Percentiles rank a stretch among this genome's conserved stretches.
phyloP scores from a whole-genome alignment of 2,888 invertebrate genomes.

The Rhagonycha fulva region DNA sequence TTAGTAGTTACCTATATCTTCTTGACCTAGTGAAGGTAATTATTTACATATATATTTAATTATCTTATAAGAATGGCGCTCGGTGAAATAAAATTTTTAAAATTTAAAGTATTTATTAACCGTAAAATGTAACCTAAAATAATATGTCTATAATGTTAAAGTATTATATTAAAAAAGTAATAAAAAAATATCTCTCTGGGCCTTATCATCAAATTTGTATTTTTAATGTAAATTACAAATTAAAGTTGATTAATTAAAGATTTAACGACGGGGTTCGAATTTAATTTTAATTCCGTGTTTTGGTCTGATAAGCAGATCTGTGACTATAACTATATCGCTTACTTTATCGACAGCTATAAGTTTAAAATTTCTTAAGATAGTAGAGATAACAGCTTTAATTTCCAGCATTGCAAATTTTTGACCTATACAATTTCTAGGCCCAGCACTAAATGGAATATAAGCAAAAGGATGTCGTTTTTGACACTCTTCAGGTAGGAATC shows the following conservation, averaged over 20 bases:
- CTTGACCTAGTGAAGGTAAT: too few relatives aligned
- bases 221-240: neutral
- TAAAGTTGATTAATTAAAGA: neutral
- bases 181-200: too few relatives aligned
- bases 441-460: conserved; percentile 71
- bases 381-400: conserved; percentile 63
- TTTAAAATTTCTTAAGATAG: conserved; percentile 59
- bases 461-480: conserved; percentile 63
- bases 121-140: neutral
- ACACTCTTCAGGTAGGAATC: conserved; percentile 67
- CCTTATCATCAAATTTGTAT: neutral
- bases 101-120: neutral
- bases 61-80: too few relatives aligned
- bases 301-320: conserved; percentile 59
- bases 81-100: too few relatives aligned
- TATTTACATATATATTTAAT: too few relatives aligned
- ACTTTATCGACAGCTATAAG: conserved; percentile 57
- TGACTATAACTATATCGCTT: conserved; percentile 53
- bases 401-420: conserved; percentile 70
- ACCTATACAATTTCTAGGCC: conserved; percentile 72
- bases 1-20: too few relatives aligned
- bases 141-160: neutral
- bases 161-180: too few relatives aligned
- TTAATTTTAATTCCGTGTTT: conserved; percentile 53
- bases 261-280: conserved; percentile 29